phyloP scores from a whole-genome alignment of 37 sponge, comb jelly and placozoan species.

The Hormiphora californensis region DNA sequence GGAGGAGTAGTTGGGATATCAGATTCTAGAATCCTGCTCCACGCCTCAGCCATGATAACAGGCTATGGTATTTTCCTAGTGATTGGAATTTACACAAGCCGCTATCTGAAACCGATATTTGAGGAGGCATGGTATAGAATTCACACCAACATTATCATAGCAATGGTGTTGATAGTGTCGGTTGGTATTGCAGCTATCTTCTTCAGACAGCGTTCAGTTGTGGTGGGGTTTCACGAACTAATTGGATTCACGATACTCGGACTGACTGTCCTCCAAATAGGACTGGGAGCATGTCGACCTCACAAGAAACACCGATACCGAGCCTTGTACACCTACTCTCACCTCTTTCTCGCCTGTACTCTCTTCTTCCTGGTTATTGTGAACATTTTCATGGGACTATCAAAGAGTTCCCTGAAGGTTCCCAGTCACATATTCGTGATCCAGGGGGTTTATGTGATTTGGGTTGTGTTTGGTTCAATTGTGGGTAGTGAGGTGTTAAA shows the following conservation, averaged over 20 bases:
- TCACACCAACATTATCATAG: slow-evolving; percentile 17
- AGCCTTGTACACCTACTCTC: neutral
- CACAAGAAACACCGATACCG: neutral
- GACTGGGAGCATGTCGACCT: slow-evolving; percentile 14
- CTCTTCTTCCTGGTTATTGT: neutral
- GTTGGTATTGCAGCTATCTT: slow-evolving; percentile 22
- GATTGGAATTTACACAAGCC: slow-evolving; percentile 27
- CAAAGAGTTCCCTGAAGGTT: neutral
- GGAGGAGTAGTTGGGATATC: neutral
- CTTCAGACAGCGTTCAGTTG: neutral
- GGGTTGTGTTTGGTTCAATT: slow-evolving; percentile 49
- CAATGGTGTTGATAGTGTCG: slow-evolving; percentile 21
- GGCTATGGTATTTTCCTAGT: slow-evolving; percentile 42
- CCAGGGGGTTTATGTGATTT: slow-evolving; percentile 41
- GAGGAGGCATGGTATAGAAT: slow-evolving; percentile 5
- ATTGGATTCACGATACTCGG: slow-evolving; percentile 11
- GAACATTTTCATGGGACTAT: slow-evolving; percentile 19
- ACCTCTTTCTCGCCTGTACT: neutral
- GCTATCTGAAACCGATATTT: slow-evolving; percentile 16
- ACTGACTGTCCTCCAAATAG: slow-evolving; percentile 9
- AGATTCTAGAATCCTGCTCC: slow-evolving; percentile 37
- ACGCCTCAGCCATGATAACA: slow-evolving; percentile 47
- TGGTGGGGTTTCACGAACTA: neutral
- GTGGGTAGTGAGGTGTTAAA: slow-evolving; percentile 18
- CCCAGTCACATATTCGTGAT: slow-evolving; percentile 53